Conservation (phyloP, 2,888 invertebrate genomes). For the Pammene aurita region DNA sequence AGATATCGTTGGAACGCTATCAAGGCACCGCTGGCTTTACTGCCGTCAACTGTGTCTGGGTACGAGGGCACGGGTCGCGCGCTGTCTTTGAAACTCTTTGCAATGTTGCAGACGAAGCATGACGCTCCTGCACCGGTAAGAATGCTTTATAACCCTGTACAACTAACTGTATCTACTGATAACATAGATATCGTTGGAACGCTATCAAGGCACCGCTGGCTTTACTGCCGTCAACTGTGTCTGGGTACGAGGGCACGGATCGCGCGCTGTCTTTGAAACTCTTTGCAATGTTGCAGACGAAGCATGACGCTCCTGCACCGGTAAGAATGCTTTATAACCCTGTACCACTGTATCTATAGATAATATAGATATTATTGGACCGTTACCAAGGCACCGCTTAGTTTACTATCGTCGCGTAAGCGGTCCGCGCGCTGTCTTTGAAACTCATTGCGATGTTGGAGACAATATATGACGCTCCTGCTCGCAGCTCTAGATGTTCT, state of each 20-base stretch:
- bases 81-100: too few species aligned
- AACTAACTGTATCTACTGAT: background rate
- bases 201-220: slow-evolving; percentile 96
- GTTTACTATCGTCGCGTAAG: slow-evolving; percentile 98
- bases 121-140: slow-evolving; percentile 83
- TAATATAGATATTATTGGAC: slow-evolving; percentile 79
- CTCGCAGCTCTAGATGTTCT: too few species aligned
- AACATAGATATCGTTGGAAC: too few species aligned
- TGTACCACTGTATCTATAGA: background rate
- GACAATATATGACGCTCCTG: background rate
- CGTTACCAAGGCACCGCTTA: slow-evolving; percentile 94
- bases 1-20: slow-evolving; percentile 90
- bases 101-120: slow-evolving; percentile 88
- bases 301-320: slow-evolving; percentile 82
- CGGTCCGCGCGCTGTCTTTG: slow-evolving; percentile 84
- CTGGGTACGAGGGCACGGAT: slow-evolving; percentile 99
- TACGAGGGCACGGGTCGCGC: slow-evolving; percentile 99
- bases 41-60: slow-evolving; percentile 98
- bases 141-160: slow-evolving; percentile 24
- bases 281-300: slow-evolving; percentile 91
- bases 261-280: too few species aligned
- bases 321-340: slow-evolving; percentile 66
- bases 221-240: slow-evolving; percentile 97
- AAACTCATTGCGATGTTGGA: slow-evolving; percentile 7
- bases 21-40: slow-evolving; percentile 95